Conservation (phyloP, 2,113 vertebrate species). For the Furnarius figulus region DNA sequence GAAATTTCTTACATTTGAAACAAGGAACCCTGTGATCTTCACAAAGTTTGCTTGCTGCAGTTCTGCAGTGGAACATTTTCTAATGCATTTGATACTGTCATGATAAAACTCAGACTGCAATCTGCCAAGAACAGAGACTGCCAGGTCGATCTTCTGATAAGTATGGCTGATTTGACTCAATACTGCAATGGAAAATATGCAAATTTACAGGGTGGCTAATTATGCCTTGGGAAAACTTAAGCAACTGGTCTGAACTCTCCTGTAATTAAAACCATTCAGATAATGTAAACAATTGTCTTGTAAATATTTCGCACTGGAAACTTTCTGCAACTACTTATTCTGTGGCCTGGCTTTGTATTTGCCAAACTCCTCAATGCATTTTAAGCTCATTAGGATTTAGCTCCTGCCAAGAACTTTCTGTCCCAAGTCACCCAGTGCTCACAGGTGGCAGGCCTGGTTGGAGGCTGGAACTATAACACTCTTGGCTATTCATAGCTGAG, state of each 20-base stretch:
- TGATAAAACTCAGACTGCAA: not conserved
- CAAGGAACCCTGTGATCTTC: not conserved
- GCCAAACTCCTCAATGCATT: not conserved
- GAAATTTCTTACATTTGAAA: not conserved
- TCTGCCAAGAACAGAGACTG: not conserved
- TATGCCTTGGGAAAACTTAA: not conserved
- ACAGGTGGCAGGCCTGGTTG: conserved; percentile 56
- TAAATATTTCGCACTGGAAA: conserved; percentile 38
- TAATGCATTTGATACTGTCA: not conserved
- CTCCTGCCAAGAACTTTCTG: conserved; percentile 61
- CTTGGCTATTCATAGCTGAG: not conserved
- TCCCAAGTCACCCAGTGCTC: conserved; percentile 39
- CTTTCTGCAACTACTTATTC: conserved; percentile 50
- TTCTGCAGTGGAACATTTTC: not conserved
- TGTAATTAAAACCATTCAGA: conserved; percentile 58
- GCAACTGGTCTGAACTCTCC: conserved; percentile 44
- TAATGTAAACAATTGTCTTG: conserved; percentile 60
- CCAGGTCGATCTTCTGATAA: conserved; percentile 22
- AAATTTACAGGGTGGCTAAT: not conserved
- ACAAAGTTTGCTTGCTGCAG: not conserved
- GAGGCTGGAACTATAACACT: not conserved
- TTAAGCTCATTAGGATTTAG: conserved; percentile 60
- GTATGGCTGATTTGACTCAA: not conserved
- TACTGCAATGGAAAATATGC: conserved; percentile 26
- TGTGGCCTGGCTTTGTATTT: conserved; percentile 23